Base-by-base conservation (phyloP, 2,113 vertebrate species). In the Tachycineta bicolor region DNA sequence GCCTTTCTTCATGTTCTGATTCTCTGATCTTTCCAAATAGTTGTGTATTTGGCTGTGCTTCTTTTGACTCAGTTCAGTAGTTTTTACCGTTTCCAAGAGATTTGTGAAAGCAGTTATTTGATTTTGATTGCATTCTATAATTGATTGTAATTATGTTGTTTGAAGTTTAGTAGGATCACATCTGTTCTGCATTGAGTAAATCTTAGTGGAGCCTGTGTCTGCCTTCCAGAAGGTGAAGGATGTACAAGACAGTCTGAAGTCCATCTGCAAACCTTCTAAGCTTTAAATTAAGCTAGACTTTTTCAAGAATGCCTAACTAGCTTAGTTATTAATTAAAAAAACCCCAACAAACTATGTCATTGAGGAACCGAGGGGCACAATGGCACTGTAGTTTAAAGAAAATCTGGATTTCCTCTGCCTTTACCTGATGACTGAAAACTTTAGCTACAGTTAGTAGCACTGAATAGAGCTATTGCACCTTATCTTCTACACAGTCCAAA, bases 1-100 rank as follows among this genome's bases (percentile, higher is more conserved):
- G 70, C 68, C 43, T 93, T 90, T 92, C 53, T 93, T 94, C 28
- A 29, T 34, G 24, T 87, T 91, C 41, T 0, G 20, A 62, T 68
- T 76, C 82, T 77, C 24, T 73, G 63, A 33, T 90, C 55, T 88
- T 83, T 93, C 33, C 47, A 82, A 70, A 50, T 73, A 83, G 33
- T 4, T 83, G 15, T 55, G 23, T 65, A 44, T 76, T 87, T 87
- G 67, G 21, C 75, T 85, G 13, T 82, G 53, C 29, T 84, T 68
- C 86, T 91, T 91, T 86, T 55, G 1, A 34, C 67, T 83, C 6
- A 0, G 2, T 88, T 85, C 25, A 14, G 50, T 70, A 62, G 12
- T 19, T 77, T 93, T 83, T 93, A 25, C 59, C 7, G 2, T 83
- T 87, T 92, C 43, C 22, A 50, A 73, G 47, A 80, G 39, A 76